Conservation (phyloP, 2,797 vertebrate species). For the Geotrypetes seraphini region DNA sequence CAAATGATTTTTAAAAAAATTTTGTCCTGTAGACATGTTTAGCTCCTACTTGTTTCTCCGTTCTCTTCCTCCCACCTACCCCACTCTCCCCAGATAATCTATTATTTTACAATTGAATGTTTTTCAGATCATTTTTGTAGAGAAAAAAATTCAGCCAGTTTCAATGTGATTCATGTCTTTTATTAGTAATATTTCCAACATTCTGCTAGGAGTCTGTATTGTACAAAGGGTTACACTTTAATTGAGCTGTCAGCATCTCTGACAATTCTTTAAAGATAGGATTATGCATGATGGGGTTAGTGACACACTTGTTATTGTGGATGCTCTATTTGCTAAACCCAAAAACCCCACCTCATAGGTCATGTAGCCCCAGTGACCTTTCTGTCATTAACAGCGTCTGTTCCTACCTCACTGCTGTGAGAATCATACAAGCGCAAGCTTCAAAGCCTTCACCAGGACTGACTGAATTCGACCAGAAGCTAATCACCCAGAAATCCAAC, state of each 20-base stretch:
- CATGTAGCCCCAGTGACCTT: constrained; percentile 62
- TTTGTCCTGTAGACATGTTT: constrained; percentile 18
- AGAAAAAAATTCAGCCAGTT: constrained; percentile 36
- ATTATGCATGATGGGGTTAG: constrained; percentile 62
- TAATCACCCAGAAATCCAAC: constrained; percentile 76
- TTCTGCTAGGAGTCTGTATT: constrained; percentile 34
- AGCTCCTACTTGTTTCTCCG: too few species aligned
- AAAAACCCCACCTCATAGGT: constrained; percentile 47
- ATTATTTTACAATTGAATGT: constrained; percentile 33
- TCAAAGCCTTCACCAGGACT: constrained; percentile 45
- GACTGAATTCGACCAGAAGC: constrained; percentile 66
- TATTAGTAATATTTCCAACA: constrained; percentile 57
- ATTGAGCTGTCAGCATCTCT: constrained; percentile 66
- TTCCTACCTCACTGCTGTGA: constrained; percentile 68
- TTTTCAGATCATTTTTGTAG: constrained; percentile 30
- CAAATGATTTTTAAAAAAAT: constrained; percentile 13
- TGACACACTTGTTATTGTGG: constrained; percentile 66
- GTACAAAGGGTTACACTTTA: constrained; percentile 65
- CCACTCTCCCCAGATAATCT: constrained; percentile 32
- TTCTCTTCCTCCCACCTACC: too few species aligned
- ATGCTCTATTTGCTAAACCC: constrained; percentile 65
- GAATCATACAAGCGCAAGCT: constrained; percentile 64
- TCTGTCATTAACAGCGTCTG: constrained; percentile 66
- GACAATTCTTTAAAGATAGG: constrained; percentile 56
- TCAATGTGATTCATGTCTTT: constrained; percentile 44